These are phyloP conservation scores for Rhinichthys osculus DNA, from an alignment of 2,797 vertebrate species.

Conservation along the genomic window DNA sequence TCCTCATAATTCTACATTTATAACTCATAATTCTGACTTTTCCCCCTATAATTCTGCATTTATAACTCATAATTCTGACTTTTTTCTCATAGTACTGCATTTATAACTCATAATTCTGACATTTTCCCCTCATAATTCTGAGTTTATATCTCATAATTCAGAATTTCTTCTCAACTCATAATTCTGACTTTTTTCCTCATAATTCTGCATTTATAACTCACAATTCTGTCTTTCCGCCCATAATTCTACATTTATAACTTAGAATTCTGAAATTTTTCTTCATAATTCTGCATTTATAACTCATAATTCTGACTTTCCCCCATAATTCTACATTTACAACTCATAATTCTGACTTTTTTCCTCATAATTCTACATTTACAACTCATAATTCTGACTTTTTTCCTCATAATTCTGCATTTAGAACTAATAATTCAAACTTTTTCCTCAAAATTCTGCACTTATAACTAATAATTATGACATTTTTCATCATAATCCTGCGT, in stretches of 20 bases:
- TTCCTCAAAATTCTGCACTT: too few relatives aligned
- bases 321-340: too few relatives aligned
- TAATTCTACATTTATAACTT: not conserved
- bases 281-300: too few relatives aligned
- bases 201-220: not conserved
- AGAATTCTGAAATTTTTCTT: fast-evolving
- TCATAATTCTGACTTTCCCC: not conserved
- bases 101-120: not conserved
- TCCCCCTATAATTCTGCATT: not conserved
- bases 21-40: too few relatives aligned
- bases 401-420: not conserved
- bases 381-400: too few relatives aligned
- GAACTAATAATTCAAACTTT: not conserved
- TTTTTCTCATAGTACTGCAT: not conserved
- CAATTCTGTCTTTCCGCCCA: not conserved
- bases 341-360: not conserved
- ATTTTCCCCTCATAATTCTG: too few relatives aligned
- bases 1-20: too few relatives aligned
- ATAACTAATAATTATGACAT: not conserved
- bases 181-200: too few relatives aligned
- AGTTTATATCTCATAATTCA: too few relatives aligned
- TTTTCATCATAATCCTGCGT: too few relatives aligned
- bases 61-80: not conserved
- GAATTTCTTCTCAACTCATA: too few relatives aligned
- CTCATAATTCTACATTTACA: too few relatives aligned